These are phyloP conservation scores for Chunga burmeisteri DNA, from an alignment of 2,113 vertebrate species.

Conservation along the genomic window DNA sequence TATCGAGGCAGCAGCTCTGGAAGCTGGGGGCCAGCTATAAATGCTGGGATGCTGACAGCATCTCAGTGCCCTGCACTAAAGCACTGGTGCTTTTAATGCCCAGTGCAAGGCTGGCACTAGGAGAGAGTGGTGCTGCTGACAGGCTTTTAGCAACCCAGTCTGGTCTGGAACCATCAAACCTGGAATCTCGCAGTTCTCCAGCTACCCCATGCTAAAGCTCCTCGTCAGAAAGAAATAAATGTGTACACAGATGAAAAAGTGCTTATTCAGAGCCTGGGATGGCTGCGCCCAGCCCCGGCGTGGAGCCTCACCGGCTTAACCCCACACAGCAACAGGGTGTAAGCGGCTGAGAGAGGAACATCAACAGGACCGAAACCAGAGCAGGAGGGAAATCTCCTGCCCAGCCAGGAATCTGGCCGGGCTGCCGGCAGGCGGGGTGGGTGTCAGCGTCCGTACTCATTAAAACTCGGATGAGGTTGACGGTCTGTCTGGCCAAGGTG, in stretches of 20 bases:
- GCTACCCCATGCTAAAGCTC: not conserved
- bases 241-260: not conserved
- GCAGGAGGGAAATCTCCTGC: not conserved
- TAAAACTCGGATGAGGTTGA: not conserved
- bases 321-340: not conserved
- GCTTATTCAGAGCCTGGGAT: not conserved
- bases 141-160: not conserved
- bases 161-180: not conserved
- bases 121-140: not conserved
- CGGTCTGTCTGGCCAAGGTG: not conserved
- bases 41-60: not conserved
- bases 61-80: accelerated
- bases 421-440: not conserved
- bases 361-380: not conserved
- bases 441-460: not conserved
- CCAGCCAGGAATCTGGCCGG: not conserved
- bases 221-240: not conserved
- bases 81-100: accelerated
- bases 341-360: not conserved
- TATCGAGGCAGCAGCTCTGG: accelerated
- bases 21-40: not conserved
- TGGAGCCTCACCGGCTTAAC: not conserved
- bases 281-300: not conserved
- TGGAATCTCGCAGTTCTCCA: not conserved
- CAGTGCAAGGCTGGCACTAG: accelerated